Base-by-base conservation (phyloP, 2,113 vertebrate species). In the Azemiops feae region DNA sequence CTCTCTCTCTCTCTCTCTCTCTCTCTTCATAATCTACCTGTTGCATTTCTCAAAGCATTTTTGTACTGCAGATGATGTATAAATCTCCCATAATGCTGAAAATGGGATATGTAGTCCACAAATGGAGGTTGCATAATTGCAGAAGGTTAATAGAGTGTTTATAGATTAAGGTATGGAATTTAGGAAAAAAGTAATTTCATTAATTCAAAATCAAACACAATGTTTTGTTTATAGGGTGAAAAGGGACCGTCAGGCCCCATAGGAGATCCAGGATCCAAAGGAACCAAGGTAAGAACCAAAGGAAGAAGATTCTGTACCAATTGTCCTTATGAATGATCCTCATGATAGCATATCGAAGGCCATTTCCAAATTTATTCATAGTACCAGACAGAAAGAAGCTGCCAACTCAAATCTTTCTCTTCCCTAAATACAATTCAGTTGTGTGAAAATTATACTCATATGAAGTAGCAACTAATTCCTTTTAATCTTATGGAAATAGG, bases 151-250 rank as follows among this genome's bases (percentile, higher is more conserved):
- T 53, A 23, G 55, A 52, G 12, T 74, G 1, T 11, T 90, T 50
- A 50, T 54, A 6, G 30, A 6, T 58, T 22, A n/a, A 23, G 12
- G 18, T 22, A 20, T 43, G 64, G 20, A 91, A 53, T 12, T 14
- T 54, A 39, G 64, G 64, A 11, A 50, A 53, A 23, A n/a, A 54
- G 34, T 3, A 4, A 52, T 14, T 14, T 27, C 16, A 23, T 54
- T 34, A 34, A 55, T 30, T 30, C 18, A 50, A 85, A 88, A 25
- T 88, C 23, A 81, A 14, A 89, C n/a, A 45, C 52, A 30, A 4
- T 94, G 52, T 87, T 90, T 88, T 81, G 30, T 92, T 53, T 92
- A 12, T 86, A 96, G 95, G 94, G 96, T 85, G 87, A 91, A 20
- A 45, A 52, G 9, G 96, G 95, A 91, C 6, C 22, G 1, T 86